Conservation (phyloP, 2,113 vertebrate species). For the Monopterus albus region DNA sequence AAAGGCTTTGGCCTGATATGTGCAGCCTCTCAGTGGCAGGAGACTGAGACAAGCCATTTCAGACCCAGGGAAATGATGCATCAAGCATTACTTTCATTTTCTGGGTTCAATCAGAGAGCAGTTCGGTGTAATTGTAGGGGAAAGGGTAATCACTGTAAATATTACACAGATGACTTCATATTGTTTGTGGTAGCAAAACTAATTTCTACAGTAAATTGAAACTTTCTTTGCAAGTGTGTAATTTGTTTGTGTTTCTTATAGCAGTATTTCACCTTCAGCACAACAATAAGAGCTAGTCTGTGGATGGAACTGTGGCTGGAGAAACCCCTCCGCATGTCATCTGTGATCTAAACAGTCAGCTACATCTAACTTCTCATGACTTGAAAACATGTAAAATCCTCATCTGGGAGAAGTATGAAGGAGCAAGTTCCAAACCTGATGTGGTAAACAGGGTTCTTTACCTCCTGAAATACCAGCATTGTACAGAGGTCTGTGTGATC, state of each 20-base stretch:
- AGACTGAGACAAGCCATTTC: background rate
- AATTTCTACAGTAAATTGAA: constrained; percentile 14
- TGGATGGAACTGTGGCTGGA: no score
- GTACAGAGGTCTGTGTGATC: no score
- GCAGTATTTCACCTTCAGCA: no score
- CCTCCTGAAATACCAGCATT: no score
- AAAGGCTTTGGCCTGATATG: background rate
- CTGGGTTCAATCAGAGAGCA: background rate
- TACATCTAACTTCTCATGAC: no score
- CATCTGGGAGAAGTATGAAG: background rate
- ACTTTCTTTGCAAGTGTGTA: no score
- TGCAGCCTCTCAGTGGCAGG: constrained; percentile 1
- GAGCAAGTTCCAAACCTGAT: background rate
- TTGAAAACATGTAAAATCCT: no score
- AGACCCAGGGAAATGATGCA: background rate
- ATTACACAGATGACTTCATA: background rate
- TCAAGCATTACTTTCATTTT: background rate
- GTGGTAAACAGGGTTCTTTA: background rate
- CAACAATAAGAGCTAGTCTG: no score
- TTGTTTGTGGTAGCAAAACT: background rate
- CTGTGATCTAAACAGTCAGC: no score
- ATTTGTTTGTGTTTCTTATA: no score
- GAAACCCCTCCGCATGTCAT: no score
- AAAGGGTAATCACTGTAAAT: background rate
- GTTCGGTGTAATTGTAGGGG: background rate